Base-by-base conservation (phyloP, 2,797 vertebrate species). In the Alosa sapidissima region DNA sequence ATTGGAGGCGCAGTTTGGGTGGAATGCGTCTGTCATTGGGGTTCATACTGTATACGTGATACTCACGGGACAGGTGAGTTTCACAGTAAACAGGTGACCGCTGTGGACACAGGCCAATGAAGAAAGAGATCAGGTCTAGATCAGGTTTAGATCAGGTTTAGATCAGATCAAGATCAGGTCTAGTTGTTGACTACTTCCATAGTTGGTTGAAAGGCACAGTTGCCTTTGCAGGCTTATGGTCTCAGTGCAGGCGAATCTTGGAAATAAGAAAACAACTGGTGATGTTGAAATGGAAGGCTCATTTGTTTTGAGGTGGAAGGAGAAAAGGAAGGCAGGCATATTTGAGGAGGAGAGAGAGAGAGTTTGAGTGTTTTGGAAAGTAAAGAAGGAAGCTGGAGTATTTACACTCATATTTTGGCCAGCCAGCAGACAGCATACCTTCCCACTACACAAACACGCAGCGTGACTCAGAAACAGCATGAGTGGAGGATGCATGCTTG, bases 401-500 rank as follows among this genome's bases (percentile, higher is more conserved):
- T 36, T 72, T 41, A 11, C 9, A 4, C 65, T 72, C 65, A 41
- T 45, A 41, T 75, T 75, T 41, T 75, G 68, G 28, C 33, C 28
- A 14, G 36, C 86, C 55, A 81, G 54, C 72, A 84, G 54, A 41
- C 60, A 55, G 82, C 68, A 84, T 83, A 86, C 78, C 82, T 85
- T 41, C n/a, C 36, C 41, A 48, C 24, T 81, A 21, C 81, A 82
- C 84, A 87, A 87, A 87, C 84, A 72, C 68, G 21, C 48, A 49
- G 52, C 47, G 7, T 90, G 89, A 88, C 28, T 89, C 86, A 90
- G 72, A 81, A 41, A 83, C n/a, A 83, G 85, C 82, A 83, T 41
- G 68, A 75, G 33, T 14, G 68, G 68, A 75, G 36, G 33, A 13
- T 41, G 33, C 36, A 16, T 19, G 16, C 55, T 24, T 83, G 51